A percentile compares a stretch with the other conserved stretches of the same genome.
Evolutionary conservation across 2,113 vertebrate genomes (phyloP).

Genomic region (Gadus macrocephalus): DNA sequence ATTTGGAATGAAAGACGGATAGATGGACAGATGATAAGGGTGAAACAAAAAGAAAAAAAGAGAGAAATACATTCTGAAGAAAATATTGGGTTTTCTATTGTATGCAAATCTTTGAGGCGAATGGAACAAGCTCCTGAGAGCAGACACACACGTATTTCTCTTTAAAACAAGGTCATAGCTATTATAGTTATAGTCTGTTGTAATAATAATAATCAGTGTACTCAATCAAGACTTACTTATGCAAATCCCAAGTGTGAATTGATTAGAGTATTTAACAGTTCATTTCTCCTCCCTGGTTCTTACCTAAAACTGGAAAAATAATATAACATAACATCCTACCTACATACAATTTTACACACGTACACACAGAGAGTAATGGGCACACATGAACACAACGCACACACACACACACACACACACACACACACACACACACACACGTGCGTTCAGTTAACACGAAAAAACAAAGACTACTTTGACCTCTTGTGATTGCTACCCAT

Average conservation of each 20-base stretch:
- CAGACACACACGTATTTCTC: constrained; percentile 6
- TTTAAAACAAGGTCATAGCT: too few relatives aligned
- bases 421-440: not conserved
- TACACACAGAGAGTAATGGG: constrained; percentile 9
- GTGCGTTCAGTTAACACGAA: not conserved
- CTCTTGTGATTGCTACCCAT: constrained; percentile 33
- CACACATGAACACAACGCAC: constrained; percentile 10
- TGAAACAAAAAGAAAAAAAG: constrained; percentile 1
- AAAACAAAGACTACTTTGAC: constrained; percentile 25
- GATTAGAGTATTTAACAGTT: not conserved
- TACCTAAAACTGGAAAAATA: too few relatives aligned
- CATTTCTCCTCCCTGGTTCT: too few relatives aligned
- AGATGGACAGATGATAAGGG: not conserved
- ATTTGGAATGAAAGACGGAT: not conserved
- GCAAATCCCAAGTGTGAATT: not conserved
- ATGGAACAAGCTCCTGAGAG: constrained; percentile 14
- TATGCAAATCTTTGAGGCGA: constrained; percentile 23
- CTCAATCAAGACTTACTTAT: not conserved
- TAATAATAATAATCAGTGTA: too few relatives aligned
- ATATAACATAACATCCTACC: too few relatives aligned
- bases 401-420: not conserved
- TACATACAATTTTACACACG: constrained; percentile 5
- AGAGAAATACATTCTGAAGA: constrained; percentile 6
- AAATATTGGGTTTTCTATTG: constrained; percentile 9
- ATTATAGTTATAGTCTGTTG: too few relatives aligned